These are phyloP conservation scores for Hemithea aestivaria DNA, from an alignment of 2,888 invertebrate genomes.

Conservation along the genomic window DNA sequence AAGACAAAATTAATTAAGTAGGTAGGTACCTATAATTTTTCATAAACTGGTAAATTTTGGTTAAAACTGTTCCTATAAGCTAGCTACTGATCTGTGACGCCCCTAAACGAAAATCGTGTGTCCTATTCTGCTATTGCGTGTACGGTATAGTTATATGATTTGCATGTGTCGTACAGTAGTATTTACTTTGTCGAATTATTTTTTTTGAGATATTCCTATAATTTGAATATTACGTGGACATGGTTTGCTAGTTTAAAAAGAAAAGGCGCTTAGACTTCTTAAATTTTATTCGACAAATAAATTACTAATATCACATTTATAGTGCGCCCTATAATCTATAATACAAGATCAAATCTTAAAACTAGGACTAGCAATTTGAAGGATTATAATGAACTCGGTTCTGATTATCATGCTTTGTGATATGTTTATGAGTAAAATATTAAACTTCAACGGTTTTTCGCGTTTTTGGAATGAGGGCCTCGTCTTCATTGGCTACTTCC, in stretches of 20 bases:
- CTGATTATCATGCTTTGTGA: constrained; percentile 65
- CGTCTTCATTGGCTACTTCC: constrained; percentile 69
- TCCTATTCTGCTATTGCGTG: too few relatives aligned
- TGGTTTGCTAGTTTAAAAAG: constrained; percentile 7
- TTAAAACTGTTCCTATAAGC: too few relatives aligned
- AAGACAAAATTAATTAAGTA: too few relatives aligned
- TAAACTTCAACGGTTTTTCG: constrained; percentile 75
- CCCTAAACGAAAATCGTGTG: too few relatives aligned
- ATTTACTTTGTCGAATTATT: too few relatives aligned
- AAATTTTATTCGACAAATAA: constrained; percentile 56
- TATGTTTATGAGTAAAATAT: constrained; percentile 44
- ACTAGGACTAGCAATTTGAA: constrained; percentile 71
- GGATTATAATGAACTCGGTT: constrained; percentile 55
- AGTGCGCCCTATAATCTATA: constrained; percentile 55
- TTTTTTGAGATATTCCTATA: too few relatives aligned
- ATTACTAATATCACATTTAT: constrained; percentile 75
- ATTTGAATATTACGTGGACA: too few relatives aligned
- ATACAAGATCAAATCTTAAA: constrained; percentile 50
- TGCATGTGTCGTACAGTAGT: too few relatives aligned
- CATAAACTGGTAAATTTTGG: too few relatives aligned
- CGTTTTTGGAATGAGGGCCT: constrained; percentile 67
- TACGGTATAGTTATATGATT: too few relatives aligned
- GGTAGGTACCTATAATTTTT: too few relatives aligned
- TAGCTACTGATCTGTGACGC: too few relatives aligned
- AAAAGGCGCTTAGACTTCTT: constrained; percentile 30